Evolutionary conservation across 1,140 invertebrate genomes (phyloP).

Genomic region (Zaprionus tsacasi): DNA sequence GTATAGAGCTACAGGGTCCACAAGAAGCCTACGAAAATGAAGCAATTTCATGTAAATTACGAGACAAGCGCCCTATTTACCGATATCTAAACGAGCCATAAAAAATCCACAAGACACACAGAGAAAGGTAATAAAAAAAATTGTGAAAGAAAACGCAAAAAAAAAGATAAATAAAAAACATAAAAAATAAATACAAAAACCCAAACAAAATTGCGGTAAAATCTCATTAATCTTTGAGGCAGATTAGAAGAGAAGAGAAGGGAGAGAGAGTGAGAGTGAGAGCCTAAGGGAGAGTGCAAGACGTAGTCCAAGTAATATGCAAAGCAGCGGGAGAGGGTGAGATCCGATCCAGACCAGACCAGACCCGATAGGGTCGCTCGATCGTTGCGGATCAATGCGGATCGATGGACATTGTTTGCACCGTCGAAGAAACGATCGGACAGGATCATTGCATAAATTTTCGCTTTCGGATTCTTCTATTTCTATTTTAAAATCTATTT

Average conservation of each 20-base stretch:
- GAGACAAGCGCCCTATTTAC: slow-evolving; percentile 78
- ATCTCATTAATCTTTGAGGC: slow-evolving; percentile 79
- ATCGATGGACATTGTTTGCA: slow-evolving; percentile 14
- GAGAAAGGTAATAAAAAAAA: slow-evolving; percentile 25
- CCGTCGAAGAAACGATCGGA: slow-evolving; percentile 4
- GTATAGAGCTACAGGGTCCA: slow-evolving; percentile 24
- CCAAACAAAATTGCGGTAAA: slow-evolving; percentile 58
- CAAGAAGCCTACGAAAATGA: slow-evolving; percentile 63
- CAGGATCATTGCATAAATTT: slow-evolving; percentile 67
- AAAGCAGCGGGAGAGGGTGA: slow-evolving; percentile 39
- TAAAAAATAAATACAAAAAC: slow-evolving; percentile 36
- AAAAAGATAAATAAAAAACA: slow-evolving; percentile 39
- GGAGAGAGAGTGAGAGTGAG: background rate
- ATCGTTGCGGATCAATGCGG: slow-evolving; percentile 19
- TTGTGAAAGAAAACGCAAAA: slow-evolving; percentile 15
- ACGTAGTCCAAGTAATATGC: slow-evolving; percentile 44
- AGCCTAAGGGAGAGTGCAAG: too few relatives aligned
- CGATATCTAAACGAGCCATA: slow-evolving; percentile 74
- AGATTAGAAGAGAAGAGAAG: slow-evolving; percentile 39
- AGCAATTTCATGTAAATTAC: slow-evolving; percentile 82
- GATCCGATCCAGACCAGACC: too few relatives aligned
- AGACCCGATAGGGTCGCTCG: slow-evolving; percentile 51
- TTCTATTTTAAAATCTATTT: slow-evolving; percentile 40
- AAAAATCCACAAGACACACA: slow-evolving; percentile 58
- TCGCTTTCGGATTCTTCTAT: slow-evolving; percentile 54